phyloP scores from a whole-genome alignment of 2,113 vertebrate genomes.

The Cyanocitta stelleri region DNA sequence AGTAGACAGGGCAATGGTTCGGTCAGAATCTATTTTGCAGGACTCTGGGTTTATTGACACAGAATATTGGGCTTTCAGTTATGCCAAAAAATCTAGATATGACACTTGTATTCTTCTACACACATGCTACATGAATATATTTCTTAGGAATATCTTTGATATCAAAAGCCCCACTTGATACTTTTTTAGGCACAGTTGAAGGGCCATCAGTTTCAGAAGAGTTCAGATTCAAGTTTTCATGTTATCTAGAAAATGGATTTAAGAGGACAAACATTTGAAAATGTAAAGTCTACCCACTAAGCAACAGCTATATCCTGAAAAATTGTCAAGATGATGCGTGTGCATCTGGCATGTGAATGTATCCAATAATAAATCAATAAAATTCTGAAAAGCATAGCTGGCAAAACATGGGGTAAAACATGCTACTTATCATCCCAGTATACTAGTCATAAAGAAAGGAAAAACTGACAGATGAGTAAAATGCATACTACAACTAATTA shows the following conservation, averaged over 20 bases:
- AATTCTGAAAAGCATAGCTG: not conserved
- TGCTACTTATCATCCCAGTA: not conserved
- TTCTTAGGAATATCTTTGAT: not conserved
- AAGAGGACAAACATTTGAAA: not conserved
- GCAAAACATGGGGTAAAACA: not conserved
- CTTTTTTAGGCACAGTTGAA: not conserved
- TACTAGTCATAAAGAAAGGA: not conserved
- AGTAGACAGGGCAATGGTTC: not conserved
- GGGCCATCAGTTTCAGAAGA: not conserved
- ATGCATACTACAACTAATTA: not conserved
- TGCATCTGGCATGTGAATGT: not conserved
- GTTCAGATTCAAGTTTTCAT: not conserved
- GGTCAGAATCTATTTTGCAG: not conserved
- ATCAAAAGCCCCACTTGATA: not conserved
- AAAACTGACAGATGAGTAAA: not conserved
- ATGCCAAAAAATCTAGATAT: not conserved
- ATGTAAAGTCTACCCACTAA: not conserved
- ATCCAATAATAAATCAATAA: not conserved
- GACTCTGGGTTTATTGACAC: not conserved
- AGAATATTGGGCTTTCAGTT: not conserved
- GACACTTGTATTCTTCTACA: not conserved
- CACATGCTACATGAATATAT: rapidly evolving
- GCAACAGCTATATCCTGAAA: not conserved
- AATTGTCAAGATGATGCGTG: not conserved
- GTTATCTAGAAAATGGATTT: not conserved